Base-by-base conservation (phyloP, 2,797 vertebrate genomes). In the Arvicola amphibius region DNA sequence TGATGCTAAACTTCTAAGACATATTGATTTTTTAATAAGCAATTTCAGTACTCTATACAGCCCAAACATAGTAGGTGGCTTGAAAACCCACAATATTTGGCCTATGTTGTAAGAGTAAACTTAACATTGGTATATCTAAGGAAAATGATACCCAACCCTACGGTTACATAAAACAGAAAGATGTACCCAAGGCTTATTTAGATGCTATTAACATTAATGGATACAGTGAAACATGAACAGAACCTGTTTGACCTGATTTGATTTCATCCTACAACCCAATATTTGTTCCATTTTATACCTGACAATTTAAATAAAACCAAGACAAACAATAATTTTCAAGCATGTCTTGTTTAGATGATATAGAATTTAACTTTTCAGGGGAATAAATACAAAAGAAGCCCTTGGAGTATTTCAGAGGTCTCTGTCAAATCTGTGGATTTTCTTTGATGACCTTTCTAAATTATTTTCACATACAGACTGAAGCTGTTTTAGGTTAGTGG, bases 61-160 rank as follows among this genome's bases (percentile, higher is more conserved):
- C 71, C 27, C 29, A 85, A 97, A 80, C 56, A 91, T 4, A 74
- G 32, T 53, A 37, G 37, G 29, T 81, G 7, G 65, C n/a, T 85
- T 87, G 12, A 93, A 95, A 96, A 94, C 32, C 21, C 76, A 95
- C 14, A 92, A 43, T 32, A 32, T 84, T 53, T 53, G 59, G 94
- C 40, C 89, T 23, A 78, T 25, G n/a, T 46, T 95, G 0, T 61
- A 83, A 92, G 56, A 79, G 6, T 79, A 56, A 56, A 77, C 63
- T 90, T 94, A 94, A 90, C 14, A 67, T 80, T 63, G 81, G n/a
- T 27, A 21, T 11, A 40, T 95, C 71, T 48, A 90, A 77, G 56
- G 67, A 90, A 94, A 94, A 86, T 51, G 21, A 43, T 73, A 92
- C 4, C 2, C 25, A 25, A 46, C 0, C 19, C 81, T 43, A 77